Percentiles rank a stretch among this genome's conserved stretches.
Conservation (phyloP, 2,888 invertebrate species). For the Erebia epiphron region DNA sequence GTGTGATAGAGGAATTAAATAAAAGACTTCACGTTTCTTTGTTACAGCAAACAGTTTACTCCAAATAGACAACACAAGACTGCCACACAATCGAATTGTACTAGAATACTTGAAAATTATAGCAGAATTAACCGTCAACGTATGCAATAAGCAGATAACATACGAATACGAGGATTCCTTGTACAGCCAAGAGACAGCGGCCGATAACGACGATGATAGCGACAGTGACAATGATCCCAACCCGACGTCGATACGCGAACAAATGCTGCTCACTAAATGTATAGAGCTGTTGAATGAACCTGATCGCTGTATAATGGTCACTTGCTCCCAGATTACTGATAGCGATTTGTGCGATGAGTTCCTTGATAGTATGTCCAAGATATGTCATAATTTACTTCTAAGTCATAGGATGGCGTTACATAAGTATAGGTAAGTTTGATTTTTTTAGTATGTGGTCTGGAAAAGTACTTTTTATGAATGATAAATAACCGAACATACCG, state of each 20-base stretch:
- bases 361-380: constrained; percentile 87
- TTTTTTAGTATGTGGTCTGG: too few relatives aligned
- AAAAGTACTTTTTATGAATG: too few relatives aligned
- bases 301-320: constrained; percentile 65
- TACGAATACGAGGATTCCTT: constrained; percentile 76
- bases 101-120: constrained; percentile 72
- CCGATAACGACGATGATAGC: constrained; percentile 83
- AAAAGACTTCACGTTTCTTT: background rate
- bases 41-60: constrained; percentile 37
- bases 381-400: constrained; percentile 92
- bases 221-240: constrained; percentile 81
- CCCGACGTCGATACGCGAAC: constrained; percentile 73
- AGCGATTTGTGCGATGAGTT: constrained; percentile 77
- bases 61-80: constrained; percentile 69
- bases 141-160: constrained; percentile 72
- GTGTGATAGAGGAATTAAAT: too few relatives aligned
- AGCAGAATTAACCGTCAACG: constrained; percentile 69
- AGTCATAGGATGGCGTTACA: constrained; percentile 92
- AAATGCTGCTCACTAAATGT: constrained; percentile 78
- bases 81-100: constrained; percentile 80
- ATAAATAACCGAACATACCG: too few relatives aligned
- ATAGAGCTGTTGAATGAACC: constrained; percentile 86
- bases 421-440: constrained; percentile 87
- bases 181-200: constrained; percentile 70
- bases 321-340: constrained; percentile 79